These are phyloP conservation scores for Coreoperca whiteheadi DNA, from an alignment of 2,113 vertebrate genomes.

Conservation along the genomic window DNA sequence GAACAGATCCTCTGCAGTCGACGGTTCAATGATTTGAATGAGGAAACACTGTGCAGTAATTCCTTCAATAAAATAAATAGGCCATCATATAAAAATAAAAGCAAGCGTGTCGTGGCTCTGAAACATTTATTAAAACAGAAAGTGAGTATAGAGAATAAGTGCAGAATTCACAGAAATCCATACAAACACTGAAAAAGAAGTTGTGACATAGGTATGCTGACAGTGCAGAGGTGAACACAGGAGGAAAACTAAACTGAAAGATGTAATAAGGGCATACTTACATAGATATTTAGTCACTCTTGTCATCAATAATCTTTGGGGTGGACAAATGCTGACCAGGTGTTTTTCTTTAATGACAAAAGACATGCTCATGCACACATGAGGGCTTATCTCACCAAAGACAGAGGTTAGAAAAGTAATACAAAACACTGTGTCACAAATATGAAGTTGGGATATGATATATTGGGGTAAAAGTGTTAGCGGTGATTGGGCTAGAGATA, in stretches of 20 bases:
- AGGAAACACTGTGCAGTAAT: constrained; percentile 6
- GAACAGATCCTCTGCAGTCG: constrained; percentile 16
- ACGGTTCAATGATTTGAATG: constrained; percentile 35
- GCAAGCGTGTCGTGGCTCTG: not conserved
- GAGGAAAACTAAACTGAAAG: not conserved
- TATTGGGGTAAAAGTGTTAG: not conserved
- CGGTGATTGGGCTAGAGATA: not conserved
- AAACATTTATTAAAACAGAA: not conserved
- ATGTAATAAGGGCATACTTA: not conserved
- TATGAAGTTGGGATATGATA: constrained; percentile 2
- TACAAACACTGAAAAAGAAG: not conserved
- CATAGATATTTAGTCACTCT: constrained; percentile 1
- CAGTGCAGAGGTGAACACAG: not conserved
- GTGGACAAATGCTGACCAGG: constrained; percentile 42
- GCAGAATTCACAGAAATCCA: not conserved
- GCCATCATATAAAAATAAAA: constrained; percentile 25
- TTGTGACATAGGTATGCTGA: not conserved
- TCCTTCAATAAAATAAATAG: constrained; percentile 23
- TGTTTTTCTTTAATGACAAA: constrained; percentile 38
- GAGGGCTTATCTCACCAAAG: not conserved
- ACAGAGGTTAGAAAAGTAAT: not conserved
- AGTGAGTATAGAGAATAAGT: not conserved
- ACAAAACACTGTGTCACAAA: not conserved
- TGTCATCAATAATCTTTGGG: not conserved
- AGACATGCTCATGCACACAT: not conserved